A percentile compares a stretch with the other conserved stretches of the same genome.
Evolutionary conservation across 2,797 vertebrate genomes (phyloP).

Genomic region (Amblyopsis hoosieri): DNA sequence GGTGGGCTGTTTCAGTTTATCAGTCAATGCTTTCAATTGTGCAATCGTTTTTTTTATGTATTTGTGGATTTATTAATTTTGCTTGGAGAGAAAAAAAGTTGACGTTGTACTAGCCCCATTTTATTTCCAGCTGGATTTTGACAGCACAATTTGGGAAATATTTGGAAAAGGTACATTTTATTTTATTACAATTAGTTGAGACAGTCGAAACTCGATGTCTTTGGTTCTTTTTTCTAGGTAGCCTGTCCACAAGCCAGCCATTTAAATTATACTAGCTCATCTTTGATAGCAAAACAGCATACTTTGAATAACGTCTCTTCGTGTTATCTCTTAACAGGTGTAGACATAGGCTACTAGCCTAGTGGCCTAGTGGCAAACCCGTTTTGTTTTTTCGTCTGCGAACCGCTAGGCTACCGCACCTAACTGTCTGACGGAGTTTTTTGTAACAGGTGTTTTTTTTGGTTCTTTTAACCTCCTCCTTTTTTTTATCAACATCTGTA

Average conservation of each 20-base stretch:
- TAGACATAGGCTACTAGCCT: no score
- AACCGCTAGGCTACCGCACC: neutral
- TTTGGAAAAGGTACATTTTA: neutral
- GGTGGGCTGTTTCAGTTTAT: slow-evolving; percentile 4
- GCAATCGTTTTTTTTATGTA: slow-evolving; percentile 9
- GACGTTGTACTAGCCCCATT: slow-evolving; percentile 18
- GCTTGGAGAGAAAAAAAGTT: slow-evolving; percentile 48
- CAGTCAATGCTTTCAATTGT: neutral
- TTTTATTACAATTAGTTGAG: no score
- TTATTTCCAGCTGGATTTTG: slow-evolving; percentile 20
- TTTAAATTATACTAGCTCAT: no score
- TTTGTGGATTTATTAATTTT: neutral
- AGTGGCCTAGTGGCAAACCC: no score
- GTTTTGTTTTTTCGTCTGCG: neutral
- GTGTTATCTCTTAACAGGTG: no score
- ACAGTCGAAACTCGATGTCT: no score
- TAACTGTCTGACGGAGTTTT: slow-evolving; percentile 23
- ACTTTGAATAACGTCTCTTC: no score
- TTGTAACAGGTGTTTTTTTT: slow-evolving; percentile 62
- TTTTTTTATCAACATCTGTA: slow-evolving; percentile 6
- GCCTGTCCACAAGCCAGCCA: no score
- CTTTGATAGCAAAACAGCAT: no score
- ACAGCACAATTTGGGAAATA: slow-evolving; percentile 12
- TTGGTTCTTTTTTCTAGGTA: no score
- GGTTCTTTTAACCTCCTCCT: slow-evolving; percentile 18